A percentile compares a stretch with the other conserved stretches of the same genome.
These are phyloP conservation scores for Chlorops oryzae DNA, from an alignment of 1,140 invertebrate genomes.

Conservation along the genomic window DNA sequence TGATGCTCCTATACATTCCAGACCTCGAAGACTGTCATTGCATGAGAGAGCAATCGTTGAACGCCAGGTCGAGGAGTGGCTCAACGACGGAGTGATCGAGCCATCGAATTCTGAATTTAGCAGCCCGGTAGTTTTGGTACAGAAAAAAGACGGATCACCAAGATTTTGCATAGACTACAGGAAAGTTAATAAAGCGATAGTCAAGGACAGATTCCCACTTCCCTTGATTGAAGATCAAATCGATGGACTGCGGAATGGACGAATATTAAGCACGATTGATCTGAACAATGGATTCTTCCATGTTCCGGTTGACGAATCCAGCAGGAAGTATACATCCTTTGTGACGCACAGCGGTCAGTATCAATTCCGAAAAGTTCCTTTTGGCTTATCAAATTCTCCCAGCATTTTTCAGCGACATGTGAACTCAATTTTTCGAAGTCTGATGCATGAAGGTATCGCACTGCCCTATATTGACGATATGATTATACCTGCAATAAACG, in stretches of 20 bases:
- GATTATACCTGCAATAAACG: slow-evolving; percentile 12
- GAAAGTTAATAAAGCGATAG: neutral
- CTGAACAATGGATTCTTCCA: slow-evolving; percentile 13
- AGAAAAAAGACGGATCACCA: slow-evolving; percentile 30
- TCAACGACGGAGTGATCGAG: slow-evolving; percentile 19
- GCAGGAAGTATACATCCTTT: slow-evolving; percentile 11
- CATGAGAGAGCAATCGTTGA: slow-evolving; percentile 10
- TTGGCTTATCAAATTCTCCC: slow-evolving; percentile 13
- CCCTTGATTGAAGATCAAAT: slow-evolving; percentile 11
- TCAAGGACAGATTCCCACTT: slow-evolving; percentile 7
- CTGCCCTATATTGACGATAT: slow-evolving; percentile 11
- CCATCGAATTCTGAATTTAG: slow-evolving; percentile 24
- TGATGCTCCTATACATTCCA: slow-evolving; percentile 24
- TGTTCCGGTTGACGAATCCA: neutral
- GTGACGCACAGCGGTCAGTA: slow-evolving; percentile 11
- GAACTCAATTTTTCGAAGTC: slow-evolving; percentile 9
- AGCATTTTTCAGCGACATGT: slow-evolving; percentile 10
- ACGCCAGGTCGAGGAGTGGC: slow-evolving; percentile 15
- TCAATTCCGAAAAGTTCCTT: slow-evolving; percentile 7
- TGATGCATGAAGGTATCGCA: slow-evolving; percentile 2
- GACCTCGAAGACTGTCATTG: slow-evolving; percentile 20
- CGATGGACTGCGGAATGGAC: slow-evolving; percentile 3
- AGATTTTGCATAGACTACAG: slow-evolving; percentile 2
- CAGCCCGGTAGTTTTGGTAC: slow-evolving; percentile 35
- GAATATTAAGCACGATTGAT: slow-evolving; percentile 10